A percentile compares a stretch with the other conserved stretches of the same genome.
These are phyloP conservation scores for Epinephelus awoara DNA, from an alignment of 2,797 vertebrate genomes.

Conservation along the genomic window DNA sequence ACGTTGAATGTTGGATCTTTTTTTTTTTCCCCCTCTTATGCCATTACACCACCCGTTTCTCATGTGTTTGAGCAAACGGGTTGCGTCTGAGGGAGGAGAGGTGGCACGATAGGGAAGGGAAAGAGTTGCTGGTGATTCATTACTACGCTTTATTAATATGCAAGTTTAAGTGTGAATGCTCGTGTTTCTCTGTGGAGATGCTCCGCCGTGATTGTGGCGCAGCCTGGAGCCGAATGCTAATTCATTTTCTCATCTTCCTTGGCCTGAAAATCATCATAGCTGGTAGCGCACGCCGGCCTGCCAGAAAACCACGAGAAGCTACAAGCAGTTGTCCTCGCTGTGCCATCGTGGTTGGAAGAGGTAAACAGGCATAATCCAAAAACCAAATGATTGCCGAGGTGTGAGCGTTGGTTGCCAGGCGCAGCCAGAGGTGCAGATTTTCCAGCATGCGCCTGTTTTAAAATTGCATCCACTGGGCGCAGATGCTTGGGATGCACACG, in stretches of 20 bases:
- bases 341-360: constrained; percentile 30
- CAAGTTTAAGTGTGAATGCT: constrained; percentile 65
- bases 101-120: constrained; percentile 16
- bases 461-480: constrained; percentile 36
- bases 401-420: constrained; percentile 1
- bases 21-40: neutral
- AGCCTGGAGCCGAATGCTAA: constrained; percentile 75
- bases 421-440: constrained; percentile 36
- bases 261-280: constrained; percentile 59
- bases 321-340: constrained; percentile 26
- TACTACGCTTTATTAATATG: constrained; percentile 71
- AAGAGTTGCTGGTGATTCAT: constrained; percentile 67
- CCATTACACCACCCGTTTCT: constrained; percentile 67
- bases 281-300: constrained; percentile 29
- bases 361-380: constrained; percentile 20
- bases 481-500: constrained; percentile 40
- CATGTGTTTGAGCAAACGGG: constrained; percentile 44
- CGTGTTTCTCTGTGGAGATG: constrained; percentile 66
- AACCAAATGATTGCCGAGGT: constrained; percentile 21
- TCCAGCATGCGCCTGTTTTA: constrained; percentile 26
- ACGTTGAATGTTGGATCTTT: constrained; percentile 72
- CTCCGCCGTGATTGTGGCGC: constrained; percentile 58
- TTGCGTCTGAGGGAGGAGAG: constrained; percentile 36
- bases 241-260: constrained; percentile 69
- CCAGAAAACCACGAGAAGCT: constrained; percentile 41